Evolutionary conservation across 2,113 vertebrate genomes (phyloP), one percentile per base, ranked within the genome.

Genomic region (Dicentrarchus labrax): DNA sequence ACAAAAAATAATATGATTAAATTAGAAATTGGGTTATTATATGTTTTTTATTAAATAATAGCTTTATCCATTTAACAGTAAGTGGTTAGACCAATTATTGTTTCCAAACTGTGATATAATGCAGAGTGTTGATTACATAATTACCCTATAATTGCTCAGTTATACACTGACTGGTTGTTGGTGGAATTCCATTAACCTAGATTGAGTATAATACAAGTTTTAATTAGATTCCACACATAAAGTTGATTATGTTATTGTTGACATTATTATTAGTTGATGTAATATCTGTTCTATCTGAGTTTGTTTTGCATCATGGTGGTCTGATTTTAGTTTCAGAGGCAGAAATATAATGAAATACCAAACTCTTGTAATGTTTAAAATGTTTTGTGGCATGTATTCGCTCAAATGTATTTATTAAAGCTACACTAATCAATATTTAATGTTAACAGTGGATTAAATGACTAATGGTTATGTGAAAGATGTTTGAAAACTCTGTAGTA

Each of bases 1-100:
- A 48, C 11, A 78, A 30, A 45, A 72, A 53, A 9, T 38, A 21
- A 60, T 57, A 15, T 21, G 11, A 57, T 53, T 69, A 22, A 64
- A 10, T 11, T 76, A 7, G 43, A 79, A 76, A 69, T 57, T 7
- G 56, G 12, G 9, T 50, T 4, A 51, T 19, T 61, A 21, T 73
- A 60, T 19, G 16, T 22, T 43, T 68, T 64, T 30, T 66, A 57
- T 82, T 45, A 62, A 70, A 78, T 85, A 71, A 16, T 7, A 47
- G 0, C 9, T 51, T 45, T 6, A n/a, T 22, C 22, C 15, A 47
- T 66, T 71, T 48, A 13, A 22, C 10, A 54, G 12, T 61, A n/a
- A 12, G 8, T 2, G 1, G 41, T 50, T 48, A 1, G 7, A 15
- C 24, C 38, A 56, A 13, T 72, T 67, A 19, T 56, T 77, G 0